Conservation (phyloP, 2,888 invertebrate genomes). For the Pandemis heparana region DNA sequence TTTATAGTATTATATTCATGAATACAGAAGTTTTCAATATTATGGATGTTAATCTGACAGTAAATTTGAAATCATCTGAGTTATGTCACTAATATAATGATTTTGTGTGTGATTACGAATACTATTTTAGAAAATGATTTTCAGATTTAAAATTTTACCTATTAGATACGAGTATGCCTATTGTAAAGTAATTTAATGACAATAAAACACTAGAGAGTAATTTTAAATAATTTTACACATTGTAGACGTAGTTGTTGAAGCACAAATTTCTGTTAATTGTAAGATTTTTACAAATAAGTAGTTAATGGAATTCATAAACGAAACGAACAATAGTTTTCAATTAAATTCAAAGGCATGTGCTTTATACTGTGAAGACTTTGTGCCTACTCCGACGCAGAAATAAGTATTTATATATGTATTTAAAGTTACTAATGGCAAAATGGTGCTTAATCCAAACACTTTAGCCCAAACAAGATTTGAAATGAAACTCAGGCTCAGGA, state of each 20-base stretch:
- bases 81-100: constrained; percentile 11
- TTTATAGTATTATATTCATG: constrained; percentile 9
- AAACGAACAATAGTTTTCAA: constrained; percentile 28
- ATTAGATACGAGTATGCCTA: constrained; percentile 32
- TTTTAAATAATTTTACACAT: constrained; percentile 71
- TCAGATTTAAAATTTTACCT: constrained; percentile 35
- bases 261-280: constrained; percentile 73
- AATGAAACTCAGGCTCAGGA: no score
- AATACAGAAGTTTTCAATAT: constrained; percentile 21
- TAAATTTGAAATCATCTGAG: constrained; percentile 29
- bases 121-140: constrained; percentile 36
- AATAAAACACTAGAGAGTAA: constrained; percentile 56
- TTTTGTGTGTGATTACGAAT: constrained; percentile 26
- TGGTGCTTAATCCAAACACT: constrained; percentile 22
- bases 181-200: constrained; percentile 36
- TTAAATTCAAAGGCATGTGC: constrained; percentile 39
- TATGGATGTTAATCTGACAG: constrained; percentile 41
- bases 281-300: constrained; percentile 64
- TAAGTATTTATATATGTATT: constrained; percentile 11
- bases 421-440: constrained; percentile 29
- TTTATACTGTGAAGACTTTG: constrained; percentile 34
- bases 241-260: constrained; percentile 80
- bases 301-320: constrained; percentile 57
- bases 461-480: neutral
- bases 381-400: constrained; percentile 30